Evolutionary conservation across 2,888 invertebrate genomes (phyloP), one percentile per base, ranked within the genome.

Genomic region (Cerastoderma edule): DNA sequence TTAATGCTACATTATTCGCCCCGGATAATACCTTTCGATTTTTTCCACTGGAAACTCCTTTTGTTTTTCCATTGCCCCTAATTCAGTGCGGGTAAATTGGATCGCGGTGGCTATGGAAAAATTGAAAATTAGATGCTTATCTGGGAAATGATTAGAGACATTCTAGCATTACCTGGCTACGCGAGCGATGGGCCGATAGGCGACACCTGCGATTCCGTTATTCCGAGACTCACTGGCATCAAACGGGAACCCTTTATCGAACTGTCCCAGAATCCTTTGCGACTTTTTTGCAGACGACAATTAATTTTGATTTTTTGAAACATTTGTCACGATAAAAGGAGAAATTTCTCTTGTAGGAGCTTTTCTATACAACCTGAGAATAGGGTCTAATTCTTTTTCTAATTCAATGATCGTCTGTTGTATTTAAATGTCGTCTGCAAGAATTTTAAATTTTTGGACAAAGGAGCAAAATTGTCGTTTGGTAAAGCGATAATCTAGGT

Each of bases 151-250:
- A 75, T 80, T 75, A 75, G 73, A 70, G 63, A 63, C 69, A 80
- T 75, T 72, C 73, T 80, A 72, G 75, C 70, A 80, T 80, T 80
- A 68, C 79, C 70, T 32, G 73, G 79, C 67, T 73, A 75, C 79
- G 44, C 22, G 33, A 64, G 48, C 67, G 71, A 67, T 72, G 32
- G 48, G 50, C 53, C 46, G 79, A 79, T 79, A 79, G 28, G 24
- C 63, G 64, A 60, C 75, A 80, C 75, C 75, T 80, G 75, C 73
- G 67, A 50, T 32, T 28, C n/a, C 35, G 19, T 48, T 44, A 64
- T 22, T 67, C 39, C 13, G 53, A 63, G 48, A 63, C 63, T 30
- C 63, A 10, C 50, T 50, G 50, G 50, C 50, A 50, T 33, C 32
- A 24, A 28, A 13, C 32, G 19, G 22, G 32, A 8, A 50, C 19